Evolutionary conservation across 2,888 invertebrate species (phyloP).

Genomic region (Xiphydria camelus): DNA sequence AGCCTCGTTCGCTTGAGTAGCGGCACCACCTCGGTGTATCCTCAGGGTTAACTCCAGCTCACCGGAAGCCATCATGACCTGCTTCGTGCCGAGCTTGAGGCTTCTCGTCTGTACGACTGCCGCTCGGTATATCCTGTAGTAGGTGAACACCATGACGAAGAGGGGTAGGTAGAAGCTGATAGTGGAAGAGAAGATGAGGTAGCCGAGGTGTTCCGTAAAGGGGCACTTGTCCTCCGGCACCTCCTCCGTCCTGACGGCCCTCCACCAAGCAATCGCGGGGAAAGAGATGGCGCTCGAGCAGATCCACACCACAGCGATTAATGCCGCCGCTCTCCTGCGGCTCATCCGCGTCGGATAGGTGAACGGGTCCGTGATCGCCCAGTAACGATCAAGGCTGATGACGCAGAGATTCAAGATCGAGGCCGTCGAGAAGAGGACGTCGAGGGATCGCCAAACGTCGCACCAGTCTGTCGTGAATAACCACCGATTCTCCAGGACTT

Average conservation of each 20-base stretch:
- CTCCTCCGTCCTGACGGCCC: constrained; percentile 80
- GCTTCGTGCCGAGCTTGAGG: constrained; percentile 88
- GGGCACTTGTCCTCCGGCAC: constrained; percentile 86
- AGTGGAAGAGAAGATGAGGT: constrained; percentile 95
- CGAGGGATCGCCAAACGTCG: constrained; percentile 95
- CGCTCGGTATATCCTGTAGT: constrained; percentile 93
- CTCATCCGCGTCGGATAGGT: constrained; percentile 96
- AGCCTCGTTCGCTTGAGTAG: constrained; percentile 62
- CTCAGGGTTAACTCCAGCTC: constrained; percentile 86
- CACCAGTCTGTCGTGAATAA: constrained; percentile 95
- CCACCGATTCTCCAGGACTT: constrained; percentile 89
- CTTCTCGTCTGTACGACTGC: constrained; percentile 91
- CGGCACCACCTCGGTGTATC: constrained; percentile 94
- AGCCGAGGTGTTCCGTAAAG: constrained; percentile 95
- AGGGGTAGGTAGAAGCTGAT: constrained; percentile 97
- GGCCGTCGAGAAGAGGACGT: constrained; percentile 96
- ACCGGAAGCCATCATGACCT: constrained; percentile 82
- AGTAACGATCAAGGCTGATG: constrained; percentile 94
- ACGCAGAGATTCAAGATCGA: constrained; percentile 97
- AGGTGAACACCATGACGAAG: constrained; percentile 97
- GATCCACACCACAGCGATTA: constrained; percentile 95
- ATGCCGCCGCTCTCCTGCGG: constrained; percentile 77
- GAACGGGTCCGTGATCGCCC: constrained; percentile 99
- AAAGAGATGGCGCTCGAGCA: constrained; percentile 97
- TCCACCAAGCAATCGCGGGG: constrained; percentile 96